Evolutionary conservation across 2,888 invertebrate species (phyloP).

Genomic region (Lasioglossum vierecki): DNA sequence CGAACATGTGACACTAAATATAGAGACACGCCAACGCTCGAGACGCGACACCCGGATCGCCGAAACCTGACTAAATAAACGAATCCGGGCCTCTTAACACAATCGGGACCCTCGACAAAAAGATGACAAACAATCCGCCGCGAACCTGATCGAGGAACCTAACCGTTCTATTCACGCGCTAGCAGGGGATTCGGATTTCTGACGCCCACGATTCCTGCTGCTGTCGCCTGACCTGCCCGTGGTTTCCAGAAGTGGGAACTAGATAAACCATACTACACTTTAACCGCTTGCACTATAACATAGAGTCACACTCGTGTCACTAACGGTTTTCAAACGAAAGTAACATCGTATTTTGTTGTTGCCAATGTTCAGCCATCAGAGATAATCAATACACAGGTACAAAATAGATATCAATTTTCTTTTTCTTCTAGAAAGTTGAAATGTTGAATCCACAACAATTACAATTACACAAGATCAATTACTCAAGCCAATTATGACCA

Average conservation of each 20-base stretch:
- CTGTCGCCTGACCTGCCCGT: not conserved
- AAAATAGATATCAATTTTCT: too few relatives aligned
- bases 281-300: not conserved
- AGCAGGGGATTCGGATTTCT: not conserved
- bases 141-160: not conserved
- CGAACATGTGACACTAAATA: conserved; percentile 58
- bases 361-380: too few relatives aligned
- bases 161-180: not conserved
- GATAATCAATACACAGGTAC: too few relatives aligned
- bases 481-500: too few relatives aligned
- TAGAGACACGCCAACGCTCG: conserved; percentile 39
- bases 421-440: too few relatives aligned
- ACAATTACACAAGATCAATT: too few relatives aligned
- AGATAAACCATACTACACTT: not conserved
- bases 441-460: too few relatives aligned
- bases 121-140: not conserved
- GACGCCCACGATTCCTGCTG: not conserved
- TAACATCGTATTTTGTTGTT: too few relatives aligned
- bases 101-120: not conserved
- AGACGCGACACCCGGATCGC: conserved; percentile 11
- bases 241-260: not conserved
- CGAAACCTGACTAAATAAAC: conserved; percentile 36
- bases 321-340: too few relatives aligned
- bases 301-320: not conserved
- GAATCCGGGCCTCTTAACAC: not conserved